phyloP scores from a whole-genome alignment of 2,797 vertebrate genomes.

The Basileuterus tristriatus region DNA sequence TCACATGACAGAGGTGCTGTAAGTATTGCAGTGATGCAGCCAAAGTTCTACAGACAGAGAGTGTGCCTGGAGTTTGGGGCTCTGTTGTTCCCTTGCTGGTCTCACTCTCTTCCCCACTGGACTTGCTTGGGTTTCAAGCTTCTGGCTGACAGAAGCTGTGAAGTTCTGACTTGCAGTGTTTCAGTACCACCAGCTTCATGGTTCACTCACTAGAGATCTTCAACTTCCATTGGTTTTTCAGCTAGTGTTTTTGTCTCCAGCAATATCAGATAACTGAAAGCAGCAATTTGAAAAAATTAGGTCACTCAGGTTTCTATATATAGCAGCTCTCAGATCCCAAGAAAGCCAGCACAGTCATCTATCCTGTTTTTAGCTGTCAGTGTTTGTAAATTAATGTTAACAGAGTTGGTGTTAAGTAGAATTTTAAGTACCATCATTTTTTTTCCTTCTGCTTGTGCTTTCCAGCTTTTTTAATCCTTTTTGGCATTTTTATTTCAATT shows the following conservation, averaged over 20 bases:
- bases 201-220: not conserved
- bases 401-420: conserved; percentile 15
- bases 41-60: not conserved
- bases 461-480: not conserved
- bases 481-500: not conserved
- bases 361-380: conserved; percentile 28
- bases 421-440: not conserved
- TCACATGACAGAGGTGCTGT: fast-evolving
- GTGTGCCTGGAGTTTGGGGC: not conserved
- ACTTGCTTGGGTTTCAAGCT: not conserved
- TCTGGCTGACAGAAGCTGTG: not conserved
- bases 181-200: not conserved
- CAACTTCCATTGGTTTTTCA: not conserved
- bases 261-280: not conserved
- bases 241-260: not conserved
- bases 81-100: not conserved
- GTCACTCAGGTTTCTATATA: conserved; percentile 21
- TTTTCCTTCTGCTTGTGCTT: not conserved
- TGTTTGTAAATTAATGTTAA: conserved; percentile 45
- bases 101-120: not conserved
- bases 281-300: conserved; percentile 37
- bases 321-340: conserved; percentile 21
- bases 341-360: not conserved
- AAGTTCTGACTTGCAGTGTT: not conserved
- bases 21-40: not conserved